Percentiles rank a stretch among this genome's conserved stretches.
Conservation (phyloP, 2,888 invertebrate species). For the Euplexia lucipara region DNA sequence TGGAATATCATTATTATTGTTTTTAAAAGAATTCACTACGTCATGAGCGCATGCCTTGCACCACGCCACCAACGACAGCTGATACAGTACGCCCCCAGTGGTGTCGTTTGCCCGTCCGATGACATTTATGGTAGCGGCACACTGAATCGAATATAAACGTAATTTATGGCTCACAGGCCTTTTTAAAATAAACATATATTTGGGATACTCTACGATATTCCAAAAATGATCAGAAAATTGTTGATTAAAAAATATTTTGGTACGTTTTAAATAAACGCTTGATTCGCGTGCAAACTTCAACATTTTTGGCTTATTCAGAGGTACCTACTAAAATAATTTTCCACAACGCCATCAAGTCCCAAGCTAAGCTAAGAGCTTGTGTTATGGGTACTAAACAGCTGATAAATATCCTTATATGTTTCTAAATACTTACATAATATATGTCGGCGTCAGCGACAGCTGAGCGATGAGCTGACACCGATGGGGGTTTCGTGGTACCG, state of each 20-base stretch:
- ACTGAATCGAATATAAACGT: conserved; percentile 73
- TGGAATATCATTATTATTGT: background rate
- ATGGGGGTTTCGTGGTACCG: too few species aligned
- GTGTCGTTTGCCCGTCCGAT: conserved; percentile 77
- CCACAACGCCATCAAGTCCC: too few species aligned
- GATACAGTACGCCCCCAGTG: conserved; percentile 75
- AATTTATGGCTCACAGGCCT: conserved; percentile 69
- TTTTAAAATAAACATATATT: conserved; percentile 58
- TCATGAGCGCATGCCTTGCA: conserved; percentile 25
- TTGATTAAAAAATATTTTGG: background rate
- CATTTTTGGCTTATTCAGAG: too few species aligned
- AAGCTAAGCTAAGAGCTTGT: too few species aligned
- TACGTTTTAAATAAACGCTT: background rate
- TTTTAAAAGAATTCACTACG: background rate
- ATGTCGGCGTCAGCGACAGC: too few species aligned
- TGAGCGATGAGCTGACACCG: too few species aligned
- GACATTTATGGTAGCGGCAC: conserved; percentile 77
- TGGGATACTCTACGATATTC: conserved; percentile 24
- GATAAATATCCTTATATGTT: too few species aligned
- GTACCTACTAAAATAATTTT: too few species aligned
- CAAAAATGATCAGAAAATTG: conserved; percentile 42
- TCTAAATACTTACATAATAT: too few species aligned
- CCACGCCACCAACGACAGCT: conserved; percentile 67
- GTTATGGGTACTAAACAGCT: too few species aligned
- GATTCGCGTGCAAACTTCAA: background rate